phyloP scores from a whole-genome alignment of 2,797 vertebrate genomes.

The Tragopan temminckii region DNA sequence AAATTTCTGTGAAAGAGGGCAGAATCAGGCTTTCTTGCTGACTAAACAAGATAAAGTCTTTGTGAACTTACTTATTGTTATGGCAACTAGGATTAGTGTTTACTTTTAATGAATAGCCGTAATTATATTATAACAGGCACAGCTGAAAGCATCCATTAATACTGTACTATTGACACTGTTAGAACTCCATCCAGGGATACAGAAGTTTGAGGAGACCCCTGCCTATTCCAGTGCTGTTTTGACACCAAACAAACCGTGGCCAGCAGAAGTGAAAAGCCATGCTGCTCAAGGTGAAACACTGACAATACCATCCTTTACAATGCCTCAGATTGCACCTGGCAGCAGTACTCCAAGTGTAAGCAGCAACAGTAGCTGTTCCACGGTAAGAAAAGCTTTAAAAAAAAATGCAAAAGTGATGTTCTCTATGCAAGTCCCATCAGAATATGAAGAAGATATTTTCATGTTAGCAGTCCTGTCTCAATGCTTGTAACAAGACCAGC shows the following conservation, averaged over 20 bases:
- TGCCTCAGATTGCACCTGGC: slow-evolving; percentile 86
- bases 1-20: slow-evolving; percentile 63
- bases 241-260: slow-evolving; percentile 83
- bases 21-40: slow-evolving; percentile 54
- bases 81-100: slow-evolving; percentile 45
- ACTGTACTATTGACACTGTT: slow-evolving; percentile 14
- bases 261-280: slow-evolving; percentile 81
- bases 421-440: not conserved
- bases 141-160: slow-evolving; percentile 19
- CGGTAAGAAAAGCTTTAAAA: slow-evolving; percentile 81
- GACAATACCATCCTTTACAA: slow-evolving; percentile 81
- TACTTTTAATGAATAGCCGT: slow-evolving; percentile 44
- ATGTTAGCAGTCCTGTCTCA: not conserved
- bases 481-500: not conserved
- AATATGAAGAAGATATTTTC: not conserved
- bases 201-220: slow-evolving; percentile 86
- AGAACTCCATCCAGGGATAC: slow-evolving; percentile 76
- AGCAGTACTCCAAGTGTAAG: slow-evolving; percentile 90
- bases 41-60: slow-evolving; percentile 31
- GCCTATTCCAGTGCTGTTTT: slow-evolving; percentile 81
- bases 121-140: slow-evolving; percentile 33
- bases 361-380: slow-evolving; percentile 92
- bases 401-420: not conserved
- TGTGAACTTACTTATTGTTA: slow-evolving; percentile 54
- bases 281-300: slow-evolving; percentile 73